These are phyloP conservation scores for Polypedilum vanderplanki DNA, from an alignment of 1,140 invertebrate genomes.

Conservation along the genomic window DNA sequence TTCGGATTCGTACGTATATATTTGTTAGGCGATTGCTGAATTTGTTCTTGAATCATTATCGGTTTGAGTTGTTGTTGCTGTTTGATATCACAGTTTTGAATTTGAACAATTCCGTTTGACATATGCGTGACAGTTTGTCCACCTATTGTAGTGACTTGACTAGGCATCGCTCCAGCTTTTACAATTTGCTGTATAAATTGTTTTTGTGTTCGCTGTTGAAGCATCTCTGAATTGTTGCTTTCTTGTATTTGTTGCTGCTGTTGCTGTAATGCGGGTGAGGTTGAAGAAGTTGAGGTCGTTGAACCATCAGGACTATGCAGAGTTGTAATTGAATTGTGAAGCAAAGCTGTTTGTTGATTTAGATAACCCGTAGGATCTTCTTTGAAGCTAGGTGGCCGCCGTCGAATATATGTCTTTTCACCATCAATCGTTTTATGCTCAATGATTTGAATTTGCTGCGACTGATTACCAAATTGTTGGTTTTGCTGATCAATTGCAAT, in stretches of 20 bases:
- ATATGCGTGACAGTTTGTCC: constrained; percentile 31
- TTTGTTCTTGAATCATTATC: constrained; percentile 2
- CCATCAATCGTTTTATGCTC: constrained; percentile 27
- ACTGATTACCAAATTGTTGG: constrained; percentile 30
- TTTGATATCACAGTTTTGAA: constrained; percentile 32
- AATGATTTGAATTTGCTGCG: constrained; percentile 32
- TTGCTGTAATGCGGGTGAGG: not conserved
- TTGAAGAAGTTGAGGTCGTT: not conserved
- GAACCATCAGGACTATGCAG: constrained; percentile 30
- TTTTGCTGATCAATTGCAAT: constrained; percentile 31
- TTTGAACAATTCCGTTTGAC: constrained; percentile 32
- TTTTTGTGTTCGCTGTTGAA: not conserved
- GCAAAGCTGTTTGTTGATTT: constrained; percentile 72
- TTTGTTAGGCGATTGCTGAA: not conserved
- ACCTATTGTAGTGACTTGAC: constrained; percentile 9
- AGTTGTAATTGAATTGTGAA: constrained; percentile 67
- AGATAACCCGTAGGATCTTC: constrained; percentile 84
- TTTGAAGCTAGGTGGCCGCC: constrained; percentile 64
- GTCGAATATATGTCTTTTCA: constrained; percentile 38
- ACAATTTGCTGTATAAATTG: not conserved
- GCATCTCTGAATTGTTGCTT: not conserved
- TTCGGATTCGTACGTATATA: constrained; percentile 33
- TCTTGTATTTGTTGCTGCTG: not conserved
- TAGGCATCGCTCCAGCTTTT: not conserved
- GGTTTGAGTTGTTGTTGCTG: constrained; percentile 30